Evolutionary conservation across 37 sponge, comb jelly and placozoan species (phyloP), one percentile per base, ranked within the genome.

Genomic region (Crambe crambe): DNA sequence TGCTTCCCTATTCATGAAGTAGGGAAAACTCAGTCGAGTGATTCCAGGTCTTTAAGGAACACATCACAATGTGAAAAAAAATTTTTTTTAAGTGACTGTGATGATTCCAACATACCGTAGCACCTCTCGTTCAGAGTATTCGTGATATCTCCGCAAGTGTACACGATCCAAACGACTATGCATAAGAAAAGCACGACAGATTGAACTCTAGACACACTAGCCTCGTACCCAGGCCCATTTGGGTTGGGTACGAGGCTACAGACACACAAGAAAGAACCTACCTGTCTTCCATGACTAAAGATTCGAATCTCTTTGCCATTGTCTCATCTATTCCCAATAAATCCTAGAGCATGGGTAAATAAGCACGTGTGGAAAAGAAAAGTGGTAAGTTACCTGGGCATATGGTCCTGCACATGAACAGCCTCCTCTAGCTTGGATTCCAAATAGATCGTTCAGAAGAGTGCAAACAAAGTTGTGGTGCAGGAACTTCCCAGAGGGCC

Each of bases 391-490:
- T 42, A 94, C 94, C 88, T 90, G 91, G 12, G 87, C 91, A 83
- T 94, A 94, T 34, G 94, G 94, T 37, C 97, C 97, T 36, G 97
- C 93, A 87, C 97, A 96, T 15, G 89, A 81, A 54, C 97, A 96
- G 9, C 97, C 97, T 15, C 97, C 97, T 38, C 97, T 73, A 36
- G 89, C 71, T 41, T 96, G 97, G 40, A 96, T 87, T 0, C 97
- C 97, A 81, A 93, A 96, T 74, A 96, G 72, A 47, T 96, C 94
- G 58, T 92, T 92, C 42, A 96, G 84, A 4, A 96, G 83, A 0
- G 87, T 61, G 56, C 91, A 90, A 3, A 96, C 91, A 79, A 70
- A 96, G 88, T 96, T 96, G 81, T 93, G 88, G 65, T 96, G 97
- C 17, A 96, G 86, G 73, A 79, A 90, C 39, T 68, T 87, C 23